Percentiles rank a stretch among this genome's conserved stretches.
These are phyloP conservation scores for Petrocephalus sullivani DNA, from an alignment of 2,797 vertebrate species.

Conservation along the genomic window DNA sequence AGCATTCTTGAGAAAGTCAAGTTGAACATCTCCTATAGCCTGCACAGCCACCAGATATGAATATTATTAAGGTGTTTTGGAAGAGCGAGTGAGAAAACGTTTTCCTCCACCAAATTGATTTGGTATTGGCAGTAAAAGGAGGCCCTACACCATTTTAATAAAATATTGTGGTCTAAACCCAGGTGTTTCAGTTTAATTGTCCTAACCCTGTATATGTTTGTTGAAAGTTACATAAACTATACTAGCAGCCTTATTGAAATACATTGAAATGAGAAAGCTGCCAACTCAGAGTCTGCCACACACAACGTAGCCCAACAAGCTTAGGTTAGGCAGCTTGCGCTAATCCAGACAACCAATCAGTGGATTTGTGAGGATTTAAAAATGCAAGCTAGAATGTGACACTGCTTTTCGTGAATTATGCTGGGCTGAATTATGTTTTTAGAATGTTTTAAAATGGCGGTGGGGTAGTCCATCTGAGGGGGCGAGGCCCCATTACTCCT, in stretches of 20 bases:
- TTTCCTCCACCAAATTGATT: neutral
- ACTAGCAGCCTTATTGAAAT: neutral
- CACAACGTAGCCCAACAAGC: neutral
- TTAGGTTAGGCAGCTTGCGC: neutral
- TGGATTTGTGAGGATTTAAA: no score
- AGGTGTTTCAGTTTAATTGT: neutral
- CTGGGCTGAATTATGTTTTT: neutral
- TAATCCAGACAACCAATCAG: no score
- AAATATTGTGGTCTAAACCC: neutral
- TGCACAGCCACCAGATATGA: neutral
- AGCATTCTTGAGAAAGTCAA: no score
- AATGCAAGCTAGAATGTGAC: no score
- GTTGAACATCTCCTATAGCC: no score
- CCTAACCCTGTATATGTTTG: neutral
- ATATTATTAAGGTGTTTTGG: neutral
- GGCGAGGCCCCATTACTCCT: neutral
- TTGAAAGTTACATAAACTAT: neutral
- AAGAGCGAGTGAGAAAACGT: neutral
- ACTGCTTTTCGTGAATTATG: no score
- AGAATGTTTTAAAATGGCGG: neutral
- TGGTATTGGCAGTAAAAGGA: neutral
- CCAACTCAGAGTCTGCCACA: neutral
- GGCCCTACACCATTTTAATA: neutral
- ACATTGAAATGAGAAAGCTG: neutral
- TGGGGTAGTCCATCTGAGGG: neutral